Evolutionary conservation across 1,140 invertebrate species (phyloP).

Genomic region (Ooceraea biroi): DNA sequence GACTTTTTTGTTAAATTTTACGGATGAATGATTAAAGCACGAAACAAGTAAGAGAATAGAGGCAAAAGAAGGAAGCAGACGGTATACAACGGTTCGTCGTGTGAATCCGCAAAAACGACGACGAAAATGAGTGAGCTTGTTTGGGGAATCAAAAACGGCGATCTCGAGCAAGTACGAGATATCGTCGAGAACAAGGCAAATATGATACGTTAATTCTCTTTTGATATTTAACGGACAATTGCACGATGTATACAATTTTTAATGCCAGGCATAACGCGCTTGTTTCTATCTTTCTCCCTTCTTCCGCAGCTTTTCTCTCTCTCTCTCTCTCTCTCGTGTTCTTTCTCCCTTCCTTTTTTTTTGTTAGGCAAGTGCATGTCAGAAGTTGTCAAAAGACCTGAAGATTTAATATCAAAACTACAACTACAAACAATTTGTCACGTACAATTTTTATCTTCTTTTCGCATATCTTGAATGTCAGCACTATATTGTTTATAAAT

Average conservation of each 20-base stretch:
- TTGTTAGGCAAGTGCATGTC: too few species aligned
- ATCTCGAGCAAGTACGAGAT: slow-evolving; percentile 95
- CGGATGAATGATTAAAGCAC: slow-evolving; percentile 15
- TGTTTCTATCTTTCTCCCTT: neutral
- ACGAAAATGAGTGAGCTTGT: slow-evolving; percentile 92
- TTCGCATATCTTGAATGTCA: too few species aligned
- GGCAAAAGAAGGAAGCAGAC: slow-evolving; percentile 13
- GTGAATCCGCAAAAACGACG: neutral
- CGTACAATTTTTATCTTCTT: too few species aligned
- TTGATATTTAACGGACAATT: neutral
- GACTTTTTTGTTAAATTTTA: slow-evolving; percentile 27
- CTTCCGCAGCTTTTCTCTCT: too few species aligned
- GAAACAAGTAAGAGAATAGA: slow-evolving; percentile 13
- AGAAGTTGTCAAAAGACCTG: too few species aligned
- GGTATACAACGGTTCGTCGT: slow-evolving; percentile 22
- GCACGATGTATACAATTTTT: neutral
- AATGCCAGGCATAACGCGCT: neutral
- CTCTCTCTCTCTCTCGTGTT: too few species aligned
- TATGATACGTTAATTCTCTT: slow-evolving; percentile 53
- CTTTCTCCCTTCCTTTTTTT: too few species aligned
- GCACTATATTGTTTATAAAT: too few species aligned
- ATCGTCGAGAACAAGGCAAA: slow-evolving; percentile 94
- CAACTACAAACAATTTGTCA: too few species aligned
- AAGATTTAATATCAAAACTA: too few species aligned
- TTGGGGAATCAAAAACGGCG: slow-evolving; percentile 98